Conservation (phyloP, 2,888 invertebrate species). For the Beris morrisii region DNA sequence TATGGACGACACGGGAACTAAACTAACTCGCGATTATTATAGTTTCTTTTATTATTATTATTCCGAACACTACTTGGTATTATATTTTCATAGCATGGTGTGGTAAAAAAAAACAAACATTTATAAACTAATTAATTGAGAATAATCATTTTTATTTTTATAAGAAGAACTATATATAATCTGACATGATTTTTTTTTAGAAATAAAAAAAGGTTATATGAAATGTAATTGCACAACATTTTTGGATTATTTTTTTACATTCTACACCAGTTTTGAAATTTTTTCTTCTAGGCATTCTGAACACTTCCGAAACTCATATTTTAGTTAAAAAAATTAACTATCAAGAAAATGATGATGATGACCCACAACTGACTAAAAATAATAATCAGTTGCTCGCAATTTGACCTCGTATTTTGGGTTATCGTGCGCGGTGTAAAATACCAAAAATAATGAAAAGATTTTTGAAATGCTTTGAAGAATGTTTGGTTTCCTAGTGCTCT, state of each 20-base stretch:
- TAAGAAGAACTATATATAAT: background rate
- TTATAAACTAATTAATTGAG: background rate
- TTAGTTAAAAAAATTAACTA: conserved; percentile 17
- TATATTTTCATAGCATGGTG: background rate
- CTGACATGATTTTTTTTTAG: background rate
- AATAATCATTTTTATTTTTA: background rate
- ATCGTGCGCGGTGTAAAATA: conserved; percentile 20
- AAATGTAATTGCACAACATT: too few relatives aligned
- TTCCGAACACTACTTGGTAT: background rate
- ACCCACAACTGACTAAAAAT: conserved; percentile 27
- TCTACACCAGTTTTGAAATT: too few relatives aligned
- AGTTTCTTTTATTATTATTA: conserved; percentile 4
- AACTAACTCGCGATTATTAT: too few relatives aligned
- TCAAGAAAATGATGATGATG: conserved; percentile 32
- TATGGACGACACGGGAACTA: background rate
- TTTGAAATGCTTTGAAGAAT: background rate
- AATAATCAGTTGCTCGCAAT: conserved; percentile 31
- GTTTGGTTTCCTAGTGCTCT: background rate
- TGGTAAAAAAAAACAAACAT: background rate
- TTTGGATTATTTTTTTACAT: too few relatives aligned
- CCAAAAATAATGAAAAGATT: conserved; percentile 3
- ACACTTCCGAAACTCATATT: conserved; percentile 5
- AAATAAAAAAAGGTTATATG: too few relatives aligned
- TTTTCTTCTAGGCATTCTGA: too few relatives aligned
- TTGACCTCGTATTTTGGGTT: conserved; percentile 34